Evolutionary conservation across 2,888 invertebrate species (phyloP), one percentile per base, ranked within the genome.

Genomic region (Lucinisca nassula): DNA sequence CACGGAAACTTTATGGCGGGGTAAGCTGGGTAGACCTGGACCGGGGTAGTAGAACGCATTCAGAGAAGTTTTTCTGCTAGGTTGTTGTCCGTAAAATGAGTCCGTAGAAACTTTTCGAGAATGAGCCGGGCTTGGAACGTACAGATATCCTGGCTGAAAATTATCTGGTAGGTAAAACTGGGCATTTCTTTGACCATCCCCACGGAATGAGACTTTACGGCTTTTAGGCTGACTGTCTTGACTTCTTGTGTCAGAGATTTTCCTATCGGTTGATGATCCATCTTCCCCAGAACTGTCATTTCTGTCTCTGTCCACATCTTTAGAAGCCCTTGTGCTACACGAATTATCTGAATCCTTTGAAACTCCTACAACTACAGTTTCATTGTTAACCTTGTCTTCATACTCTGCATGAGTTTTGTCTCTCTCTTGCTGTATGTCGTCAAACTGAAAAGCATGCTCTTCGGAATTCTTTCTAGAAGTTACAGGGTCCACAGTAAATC

Each of bases 1-100:
- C 32, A 90, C 90, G 10, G 90, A 90, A 21, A 85, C 67, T 45
- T 87, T 90, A 3, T 85, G 86, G 49, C 87, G 85, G 30, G 70
- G 79, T 6, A 37, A 8, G 17, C 70, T 38, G 58, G 70, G 37
- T 10, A 58, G 1, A 8, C 30, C 38, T 0, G 58, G 14, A 6
- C 32, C 45, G 0, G 85, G 76, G 37, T 75, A 83, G 40, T 90
- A 81, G 40, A 90, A 88, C 4, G 88, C 84, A 21, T 90, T 88
- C 75, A 85, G 79, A 0, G 90, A 90, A 0, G 90, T 74, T 75
- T 87, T 88, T 30, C 90, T n/a, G 24, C 90, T 88, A 1, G 75
- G 27, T 8, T 86, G 88, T 24, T 73, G 75, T 24, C 85, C 85
- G 14, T 83, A 79, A n/a, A 73, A 77, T 4, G 88, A 85, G 21